Base-by-base conservation (phyloP, 2,888 invertebrate genomes). In the Steinernema scapterisci region DNA sequence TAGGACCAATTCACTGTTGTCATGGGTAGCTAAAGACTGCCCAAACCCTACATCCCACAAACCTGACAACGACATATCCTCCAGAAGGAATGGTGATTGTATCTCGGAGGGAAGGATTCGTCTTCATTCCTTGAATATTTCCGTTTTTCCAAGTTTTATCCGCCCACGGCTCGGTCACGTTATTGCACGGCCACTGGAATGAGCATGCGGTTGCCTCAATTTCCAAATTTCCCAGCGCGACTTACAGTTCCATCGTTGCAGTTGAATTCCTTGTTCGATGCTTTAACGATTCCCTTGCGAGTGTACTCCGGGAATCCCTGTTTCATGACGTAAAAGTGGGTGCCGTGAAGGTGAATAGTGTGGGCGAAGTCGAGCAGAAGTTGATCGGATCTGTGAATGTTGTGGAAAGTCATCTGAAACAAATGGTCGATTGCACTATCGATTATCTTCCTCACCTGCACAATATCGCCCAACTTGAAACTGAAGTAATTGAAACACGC, bases 31-130 rank as follows among this genome's bases (percentile, higher is more conserved):
- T n/a, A n/a, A n/a, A n/a, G n/a, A n/a, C n/a, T n/a, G n/a, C n/a
- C n/a, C n/a, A n/a, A 38, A 38, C 5, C 5, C 38, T 38, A 3
- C 38, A 38, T 38, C 9, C 9, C 9, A 38, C 21, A 5, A 25
- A 83, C 84, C 84, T 75, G 11, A 88, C 79, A 0, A 85, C 85
- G 38, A 84, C 85, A 73, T 88, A 88, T 0, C 88, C 88, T 11
- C 88, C 88, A 23, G 85, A 81, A 0, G 88, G 88, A 2, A 88
- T 79, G 38, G 84, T 80, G 6, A 88, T 79, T 0, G 88, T 88
- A 75, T 88, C 88, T 51, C 88, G 83, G 38, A 78, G 80, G 1
- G 83, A 81, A 16, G 88, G 83, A 77, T 84, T 83, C 52, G 75
- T 76, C 27, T 73, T 70, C 63, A 84, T 84, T 21, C 78, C 82